Evolutionary conservation across 2,888 invertebrate species (phyloP), one percentile per base, ranked within the genome.

Genomic region (Rhabditophanes sp.): DNA sequence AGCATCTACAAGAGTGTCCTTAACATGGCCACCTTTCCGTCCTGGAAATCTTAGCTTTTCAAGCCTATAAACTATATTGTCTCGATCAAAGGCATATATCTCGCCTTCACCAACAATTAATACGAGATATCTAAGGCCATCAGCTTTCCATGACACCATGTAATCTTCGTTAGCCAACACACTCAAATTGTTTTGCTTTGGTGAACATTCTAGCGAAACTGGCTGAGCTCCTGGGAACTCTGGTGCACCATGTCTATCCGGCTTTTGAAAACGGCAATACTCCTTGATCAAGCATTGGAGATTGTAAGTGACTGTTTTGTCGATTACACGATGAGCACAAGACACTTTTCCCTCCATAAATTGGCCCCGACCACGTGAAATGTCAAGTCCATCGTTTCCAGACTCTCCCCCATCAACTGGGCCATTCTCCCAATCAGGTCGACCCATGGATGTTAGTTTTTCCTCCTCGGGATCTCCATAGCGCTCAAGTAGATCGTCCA

Each of bases 131-230:
- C 84, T 77, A 20, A 80, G 82, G 22, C 96, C 96, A 68, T 99
- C 96, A 7, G 96, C 96, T 66, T 99, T 99, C 96, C 96, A 99
- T 2, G 90, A 93, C 1, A 96, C 90, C 65, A 78, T 76, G 64
- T 96, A 99, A 0, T 82, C 81, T 61, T 81, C 81, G 46, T 77
- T 69, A 19, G 75, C 72, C 3, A 99, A 68, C 8, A 78, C 72
- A 31, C 68, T 66, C 28, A 96, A 71, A 67, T 99, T 99, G 30
- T 59, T 36, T 7, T 44, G 36, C 23, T 46, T 39, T 5, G 48
- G 47, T 8, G 44, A 39, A 6, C 24, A 23, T 33, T 83, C 81
- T 87, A 99, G 87, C 0, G 90, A 90, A 0, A 99, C 87, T 0
- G 96, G 96, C 64, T 99, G 96, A 2, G 79, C 78, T 0, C 96